Conservation (phyloP, 2,888 invertebrate genomes). For the Halocaridina rubra region DNA sequence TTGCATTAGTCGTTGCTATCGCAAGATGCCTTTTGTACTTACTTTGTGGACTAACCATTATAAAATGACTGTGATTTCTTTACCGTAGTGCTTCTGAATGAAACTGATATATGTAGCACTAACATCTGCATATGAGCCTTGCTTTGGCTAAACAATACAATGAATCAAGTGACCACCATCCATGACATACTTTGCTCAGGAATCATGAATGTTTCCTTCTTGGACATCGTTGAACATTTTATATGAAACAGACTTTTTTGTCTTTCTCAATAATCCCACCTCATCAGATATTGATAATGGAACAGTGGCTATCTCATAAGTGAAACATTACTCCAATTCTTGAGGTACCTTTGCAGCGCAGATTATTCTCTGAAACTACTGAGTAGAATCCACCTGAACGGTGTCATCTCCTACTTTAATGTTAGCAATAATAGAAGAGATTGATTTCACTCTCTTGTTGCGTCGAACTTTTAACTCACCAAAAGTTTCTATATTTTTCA, state of each 20-base stretch:
- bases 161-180: slow-evolving; percentile 65
- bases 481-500: background rate
- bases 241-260: background rate
- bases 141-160: slow-evolving; percentile 62
- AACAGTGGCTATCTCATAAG: background rate
- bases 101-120: slow-evolving; percentile 7
- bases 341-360: background rate
- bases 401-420: background rate
- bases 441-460: background rate
- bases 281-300: too few species aligned
- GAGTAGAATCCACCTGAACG: background rate
- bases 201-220: background rate
- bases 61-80: slow-evolving; percentile 63
- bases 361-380: background rate
- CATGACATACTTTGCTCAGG: slow-evolving; percentile 36
- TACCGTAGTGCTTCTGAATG: too few species aligned
- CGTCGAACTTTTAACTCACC: background rate
- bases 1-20: too few species aligned
- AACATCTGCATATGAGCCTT: background rate
- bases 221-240: too few species aligned
- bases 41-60: slow-evolving; percentile 54
- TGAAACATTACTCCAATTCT: background rate
- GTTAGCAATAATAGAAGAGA: background rate
- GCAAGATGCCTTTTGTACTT: slow-evolving; percentile 62
- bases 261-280: background rate